Evolutionary conservation across 2,797 vertebrate species (phyloP).

Genomic region (Leucoraja ocellata): DNA sequence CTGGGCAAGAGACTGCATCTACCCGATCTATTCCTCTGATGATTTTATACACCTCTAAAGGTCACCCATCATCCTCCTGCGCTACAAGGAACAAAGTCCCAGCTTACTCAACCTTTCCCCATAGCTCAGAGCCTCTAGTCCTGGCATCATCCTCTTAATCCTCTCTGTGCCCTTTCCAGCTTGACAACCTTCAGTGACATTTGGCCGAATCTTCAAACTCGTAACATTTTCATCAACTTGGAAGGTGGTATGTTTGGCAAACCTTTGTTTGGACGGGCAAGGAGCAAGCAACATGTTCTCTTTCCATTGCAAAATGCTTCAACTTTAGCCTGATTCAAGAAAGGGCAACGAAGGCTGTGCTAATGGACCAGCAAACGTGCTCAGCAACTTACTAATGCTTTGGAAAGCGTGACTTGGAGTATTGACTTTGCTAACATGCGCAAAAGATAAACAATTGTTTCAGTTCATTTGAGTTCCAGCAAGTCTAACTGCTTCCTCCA

Average conservation of each 20-base stretch:
- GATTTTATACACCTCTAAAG: too few relatives aligned
- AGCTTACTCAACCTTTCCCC: too few relatives aligned
- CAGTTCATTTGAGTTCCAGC: neutral
- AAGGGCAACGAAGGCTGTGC: neutral
- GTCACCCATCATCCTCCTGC: too few relatives aligned
- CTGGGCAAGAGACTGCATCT: too few relatives aligned
- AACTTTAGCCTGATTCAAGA: neutral
- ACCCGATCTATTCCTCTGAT: too few relatives aligned
- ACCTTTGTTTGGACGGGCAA: neutral
- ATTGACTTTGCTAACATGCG: neutral
- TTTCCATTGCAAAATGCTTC: neutral
- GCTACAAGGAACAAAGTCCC: too few relatives aligned
- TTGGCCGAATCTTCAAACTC: neutral
- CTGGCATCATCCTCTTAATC: too few relatives aligned
- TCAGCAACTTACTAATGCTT: slow-evolving; percentile 7
- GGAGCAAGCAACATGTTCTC: neutral
- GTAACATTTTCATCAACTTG: slow-evolving; percentile 17
- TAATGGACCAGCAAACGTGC: neutral
- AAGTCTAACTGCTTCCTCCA: neutral
- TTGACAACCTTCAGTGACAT: neutral
- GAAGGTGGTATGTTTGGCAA: neutral
- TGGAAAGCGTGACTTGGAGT: neutral
- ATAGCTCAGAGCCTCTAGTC: too few relatives aligned
- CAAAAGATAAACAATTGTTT: neutral
- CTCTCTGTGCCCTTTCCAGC: too few relatives aligned